These are phyloP conservation scores for Anarhynchus alexandrinus DNA, from an alignment of 2,113 vertebrate species.

Conservation along the genomic window DNA sequence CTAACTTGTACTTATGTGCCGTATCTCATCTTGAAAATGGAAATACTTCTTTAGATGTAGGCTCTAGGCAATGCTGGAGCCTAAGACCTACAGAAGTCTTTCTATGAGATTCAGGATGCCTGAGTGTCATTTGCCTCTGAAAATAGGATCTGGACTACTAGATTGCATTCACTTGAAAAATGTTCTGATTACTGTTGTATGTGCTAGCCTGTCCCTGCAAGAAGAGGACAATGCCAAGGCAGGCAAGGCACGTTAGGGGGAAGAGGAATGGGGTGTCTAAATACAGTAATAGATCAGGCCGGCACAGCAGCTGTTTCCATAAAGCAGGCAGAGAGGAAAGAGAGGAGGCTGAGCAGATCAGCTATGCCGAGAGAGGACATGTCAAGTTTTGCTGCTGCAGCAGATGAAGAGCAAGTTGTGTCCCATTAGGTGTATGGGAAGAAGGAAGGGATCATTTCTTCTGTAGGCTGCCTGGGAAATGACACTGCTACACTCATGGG, in stretches of 20 bases:
- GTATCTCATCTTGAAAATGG: background rate
- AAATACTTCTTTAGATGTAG: background rate
- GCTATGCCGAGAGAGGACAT: background rate
- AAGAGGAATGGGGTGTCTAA: background rate
- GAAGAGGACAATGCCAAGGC: background rate
- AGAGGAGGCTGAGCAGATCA: background rate
- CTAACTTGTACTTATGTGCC: background rate
- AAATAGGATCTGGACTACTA: background rate
- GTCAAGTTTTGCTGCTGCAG: background rate
- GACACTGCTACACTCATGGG: background rate
- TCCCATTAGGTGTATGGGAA: background rate
- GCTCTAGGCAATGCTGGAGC: background rate
- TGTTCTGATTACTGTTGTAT: background rate
- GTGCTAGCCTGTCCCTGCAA: background rate
- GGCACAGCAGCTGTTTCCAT: accelerated
- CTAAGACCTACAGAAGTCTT: background rate
- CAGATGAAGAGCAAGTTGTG: background rate
- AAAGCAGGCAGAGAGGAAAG: background rate
- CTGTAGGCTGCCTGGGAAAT: background rate
- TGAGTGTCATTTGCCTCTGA: background rate
- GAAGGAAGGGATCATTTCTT: background rate
- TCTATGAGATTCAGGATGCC: background rate
- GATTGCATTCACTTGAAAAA: background rate
- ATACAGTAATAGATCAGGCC: background rate
- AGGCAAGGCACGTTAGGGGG: background rate